Base-by-base conservation (phyloP, 2,797 vertebrate species). In the Vireo griseus region DNA sequence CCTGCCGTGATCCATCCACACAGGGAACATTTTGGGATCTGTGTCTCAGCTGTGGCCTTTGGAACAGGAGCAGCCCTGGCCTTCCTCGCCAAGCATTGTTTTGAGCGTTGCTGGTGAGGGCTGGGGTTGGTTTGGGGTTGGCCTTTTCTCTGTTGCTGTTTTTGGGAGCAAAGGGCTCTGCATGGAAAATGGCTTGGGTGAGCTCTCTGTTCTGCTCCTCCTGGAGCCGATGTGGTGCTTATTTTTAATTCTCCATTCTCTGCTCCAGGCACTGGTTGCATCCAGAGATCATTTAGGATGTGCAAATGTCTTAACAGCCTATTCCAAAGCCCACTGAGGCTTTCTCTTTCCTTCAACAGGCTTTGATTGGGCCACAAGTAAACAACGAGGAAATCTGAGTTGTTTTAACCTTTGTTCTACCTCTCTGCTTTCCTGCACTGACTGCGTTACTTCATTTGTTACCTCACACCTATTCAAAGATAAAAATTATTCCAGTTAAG, bases 41-140 rank as follows among this genome's bases (percentile, higher is more conserved):
- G 26, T 78, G 85, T 45, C 82, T 83, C 91, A 83, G 91, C 94
- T 93, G 92, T 21, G 83, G 83, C 29, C 6, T 59, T 61, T 39
- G 78, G 93, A 73, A 28, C 9, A 3, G 77, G 95, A 68, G 91
- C 50, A 68, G 86, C 84, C 75, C 77, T 68, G 65, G 4, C 77
- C 88, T 47, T 39, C 33, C 77, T 69, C 37, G 86, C 94, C 95
- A 96, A 37, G 88, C 89, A 92, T 95, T 96, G 94, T 95, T 94
- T 86, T 86, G 88, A 80, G 11, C 94, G 24, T 91, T 45, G 6
- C 88, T 94, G 40, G 54, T 88, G 90, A 90, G 82, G 82, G 79
- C 81, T 94, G 92, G 72, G 61, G 42, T 80, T 52, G 67, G 52
- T 35, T 89, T 88, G 90, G 87, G 89, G 45, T 82, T 61, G 77